Conservation (phyloP, 2,797 vertebrate genomes). For the Syncerus caffer region DNA sequence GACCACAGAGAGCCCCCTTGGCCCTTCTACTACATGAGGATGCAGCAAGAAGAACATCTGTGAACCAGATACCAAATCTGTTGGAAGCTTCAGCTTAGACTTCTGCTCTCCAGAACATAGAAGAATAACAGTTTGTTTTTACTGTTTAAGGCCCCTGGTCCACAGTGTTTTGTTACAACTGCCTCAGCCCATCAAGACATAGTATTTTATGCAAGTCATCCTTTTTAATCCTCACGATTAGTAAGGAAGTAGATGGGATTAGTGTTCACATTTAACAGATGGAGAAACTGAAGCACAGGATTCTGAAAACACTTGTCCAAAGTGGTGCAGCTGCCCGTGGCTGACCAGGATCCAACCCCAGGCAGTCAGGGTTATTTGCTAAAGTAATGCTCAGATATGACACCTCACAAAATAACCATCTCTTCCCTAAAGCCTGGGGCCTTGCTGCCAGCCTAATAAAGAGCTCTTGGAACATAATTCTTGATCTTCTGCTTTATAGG, state of each 20-base stretch:
- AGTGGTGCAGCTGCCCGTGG: accelerated
- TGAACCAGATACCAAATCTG: not conserved
- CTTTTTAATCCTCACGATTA: not conserved
- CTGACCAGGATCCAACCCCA: not conserved
- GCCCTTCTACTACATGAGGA: not conserved
- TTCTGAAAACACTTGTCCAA: not conserved
- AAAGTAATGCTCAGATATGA: accelerated
- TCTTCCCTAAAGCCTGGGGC: not conserved
- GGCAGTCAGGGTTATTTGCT: not conserved
- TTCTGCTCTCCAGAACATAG: not conserved
- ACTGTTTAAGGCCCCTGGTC: not conserved
- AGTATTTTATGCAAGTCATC: not conserved
- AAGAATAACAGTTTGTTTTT: not conserved
- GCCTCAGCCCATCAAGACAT: accelerated
- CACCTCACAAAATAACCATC: not conserved
- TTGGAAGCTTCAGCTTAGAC: too few species aligned
- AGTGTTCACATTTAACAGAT: not conserved
- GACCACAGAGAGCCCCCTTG: not conserved
- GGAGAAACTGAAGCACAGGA: not conserved
- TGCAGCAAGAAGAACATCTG: not conserved
- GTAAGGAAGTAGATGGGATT: not conserved
- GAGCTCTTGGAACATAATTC: not conserved
- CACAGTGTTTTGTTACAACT: not conserved
- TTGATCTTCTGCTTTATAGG: accelerated
- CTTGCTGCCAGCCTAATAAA: not conserved